These are phyloP conservation scores for Helicoverpa assulta DNA, from an alignment of 2,888 invertebrate species.

Conservation along the genomic window DNA sequence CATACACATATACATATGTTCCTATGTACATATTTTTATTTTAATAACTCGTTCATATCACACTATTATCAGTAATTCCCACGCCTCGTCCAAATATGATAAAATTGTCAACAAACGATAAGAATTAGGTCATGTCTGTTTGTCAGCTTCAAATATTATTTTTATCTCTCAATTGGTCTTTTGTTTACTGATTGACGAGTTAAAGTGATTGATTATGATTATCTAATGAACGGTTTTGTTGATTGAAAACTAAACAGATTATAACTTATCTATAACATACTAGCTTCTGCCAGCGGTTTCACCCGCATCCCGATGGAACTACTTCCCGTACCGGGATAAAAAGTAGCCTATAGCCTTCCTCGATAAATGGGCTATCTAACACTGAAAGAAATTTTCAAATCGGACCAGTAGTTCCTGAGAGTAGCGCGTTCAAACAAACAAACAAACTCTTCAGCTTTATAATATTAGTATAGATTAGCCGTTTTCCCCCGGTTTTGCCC, in stretches of 20 bases:
- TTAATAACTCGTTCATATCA: not conserved
- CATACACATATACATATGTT: not conserved
- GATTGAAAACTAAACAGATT: not conserved
- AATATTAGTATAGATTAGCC: too few species aligned
- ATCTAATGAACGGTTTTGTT: conserved; percentile 6
- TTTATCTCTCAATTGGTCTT: conserved; percentile 46
- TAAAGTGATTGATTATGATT: conserved; percentile 35
- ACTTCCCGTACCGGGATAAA: too few species aligned
- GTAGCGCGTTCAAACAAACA: too few species aligned
- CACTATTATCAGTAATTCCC: conserved; percentile 51
- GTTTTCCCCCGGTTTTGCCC: too few species aligned
- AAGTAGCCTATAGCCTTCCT: too few species aligned
- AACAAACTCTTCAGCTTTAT: too few species aligned
- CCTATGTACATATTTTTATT: too few species aligned
- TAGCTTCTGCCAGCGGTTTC: too few species aligned
- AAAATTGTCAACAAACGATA: conserved; percentile 57
- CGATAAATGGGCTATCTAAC: too few species aligned
- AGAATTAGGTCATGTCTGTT: conserved; percentile 49
- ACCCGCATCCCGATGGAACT: too few species aligned
- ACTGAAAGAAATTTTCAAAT: too few species aligned
- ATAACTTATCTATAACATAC: not conserved
- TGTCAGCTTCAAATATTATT: conserved; percentile 13
- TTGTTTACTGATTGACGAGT: conserved; percentile 31
- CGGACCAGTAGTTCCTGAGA: too few species aligned
- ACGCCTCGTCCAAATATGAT: conserved; percentile 50